A percentile compares a stretch with the other conserved stretches of the same genome.
Conservation (phyloP, 2,113 vertebrate genomes). For the Pogonocichla stellata region DNA sequence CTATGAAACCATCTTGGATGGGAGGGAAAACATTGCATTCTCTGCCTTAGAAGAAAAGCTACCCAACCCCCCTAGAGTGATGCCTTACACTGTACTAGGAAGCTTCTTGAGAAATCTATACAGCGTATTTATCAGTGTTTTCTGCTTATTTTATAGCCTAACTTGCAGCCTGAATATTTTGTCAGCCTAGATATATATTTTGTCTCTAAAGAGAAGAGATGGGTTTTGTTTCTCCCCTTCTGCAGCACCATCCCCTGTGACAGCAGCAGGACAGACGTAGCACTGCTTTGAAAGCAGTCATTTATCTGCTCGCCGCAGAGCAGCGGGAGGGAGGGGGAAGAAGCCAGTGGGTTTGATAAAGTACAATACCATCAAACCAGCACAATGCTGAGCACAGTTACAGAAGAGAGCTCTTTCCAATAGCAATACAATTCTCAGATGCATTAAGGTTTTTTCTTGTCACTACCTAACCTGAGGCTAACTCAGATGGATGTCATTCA, state of each 20-base stretch:
- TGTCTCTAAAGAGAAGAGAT: not conserved
- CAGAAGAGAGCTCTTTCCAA: conserved; percentile 10
- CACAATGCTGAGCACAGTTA: not conserved
- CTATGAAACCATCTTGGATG: not conserved
- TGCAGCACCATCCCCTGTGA: not conserved
- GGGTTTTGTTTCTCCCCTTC: conserved; percentile 15
- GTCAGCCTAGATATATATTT: conserved; percentile 2
- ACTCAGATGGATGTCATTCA: conserved; percentile 38
- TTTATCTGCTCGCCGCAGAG: conserved; percentile 45
- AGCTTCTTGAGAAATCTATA: not conserved
- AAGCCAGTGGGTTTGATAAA: not conserved
- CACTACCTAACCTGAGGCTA: not conserved
- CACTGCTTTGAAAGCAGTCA: conserved; percentile 9
- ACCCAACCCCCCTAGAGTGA: not conserved
- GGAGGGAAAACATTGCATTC: not conserved
- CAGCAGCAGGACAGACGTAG: not conserved
- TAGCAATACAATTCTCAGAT: conserved; percentile 6
- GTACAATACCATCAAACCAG: conserved; percentile 10
- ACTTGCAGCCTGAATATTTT: conserved; percentile 31
- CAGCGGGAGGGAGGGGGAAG: not conserved
- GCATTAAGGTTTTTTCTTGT: conserved; percentile 20
- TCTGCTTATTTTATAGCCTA: conserved; percentile 8
- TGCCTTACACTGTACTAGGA: not conserved
- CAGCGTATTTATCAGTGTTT: not conserved
- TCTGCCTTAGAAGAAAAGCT: not conserved